These are phyloP conservation scores for Trachelus troglodyta DNA, from an alignment of 2,888 invertebrate species.

Conservation along the genomic window DNA sequence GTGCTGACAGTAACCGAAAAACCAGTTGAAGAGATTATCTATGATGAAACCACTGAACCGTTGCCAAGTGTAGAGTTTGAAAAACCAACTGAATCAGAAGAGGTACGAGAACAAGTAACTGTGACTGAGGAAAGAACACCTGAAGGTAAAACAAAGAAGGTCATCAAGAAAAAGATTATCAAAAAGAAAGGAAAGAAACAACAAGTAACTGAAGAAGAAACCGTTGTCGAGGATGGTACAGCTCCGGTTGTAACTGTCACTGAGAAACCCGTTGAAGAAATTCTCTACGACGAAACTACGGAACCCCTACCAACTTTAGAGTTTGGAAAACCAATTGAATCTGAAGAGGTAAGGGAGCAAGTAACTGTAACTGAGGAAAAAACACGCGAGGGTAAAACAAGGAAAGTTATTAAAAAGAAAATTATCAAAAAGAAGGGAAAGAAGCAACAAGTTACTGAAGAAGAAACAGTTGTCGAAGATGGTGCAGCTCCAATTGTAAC, in stretches of 20 bases:
- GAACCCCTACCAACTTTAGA: conserved; percentile 12
- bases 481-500: too few relatives aligned
- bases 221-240: conserved; percentile 22
- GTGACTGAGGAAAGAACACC: too few relatives aligned
- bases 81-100: conserved; percentile 33
- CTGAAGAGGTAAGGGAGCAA: conserved; percentile 62
- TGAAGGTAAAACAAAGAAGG: too few relatives aligned
- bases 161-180: too few relatives aligned
- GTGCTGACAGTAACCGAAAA: conserved; percentile 59
- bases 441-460: too few relatives aligned
- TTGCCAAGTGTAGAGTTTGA: conserved; percentile 39
- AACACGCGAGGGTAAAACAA: too few relatives aligned
- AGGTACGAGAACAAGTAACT: conserved; percentile 44
- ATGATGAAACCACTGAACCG: conserved; percentile 29
- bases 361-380: conserved; percentile 42
- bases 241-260: conserved; percentile 41
- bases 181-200: too few relatives aligned
- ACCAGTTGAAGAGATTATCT: conserved; percentile 44
- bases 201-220: too few relatives aligned
- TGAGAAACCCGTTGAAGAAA: conserved; percentile 48
- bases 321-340: conserved; percentile 8
- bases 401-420: too few relatives aligned
- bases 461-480: too few relatives aligned
- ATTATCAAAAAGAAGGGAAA: too few relatives aligned
- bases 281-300: conserved; percentile 8